Conservation (phyloP, 2,113 vertebrate genomes). For the Zapus hudsonius region DNA sequence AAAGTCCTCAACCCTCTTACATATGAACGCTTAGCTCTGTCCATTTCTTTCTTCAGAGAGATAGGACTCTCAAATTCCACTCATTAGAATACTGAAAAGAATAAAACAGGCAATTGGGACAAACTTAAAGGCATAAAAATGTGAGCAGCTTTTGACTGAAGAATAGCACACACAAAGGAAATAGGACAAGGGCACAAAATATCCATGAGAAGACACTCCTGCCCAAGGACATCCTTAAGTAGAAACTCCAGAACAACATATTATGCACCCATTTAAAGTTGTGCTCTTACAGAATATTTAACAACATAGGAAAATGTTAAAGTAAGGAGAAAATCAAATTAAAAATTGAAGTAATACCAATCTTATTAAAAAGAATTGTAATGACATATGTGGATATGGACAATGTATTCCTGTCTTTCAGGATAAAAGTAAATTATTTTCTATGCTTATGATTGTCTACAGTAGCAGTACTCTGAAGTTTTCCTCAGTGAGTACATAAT, state of each 20-base stretch:
- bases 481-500: not conserved
- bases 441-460: not conserved
- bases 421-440: constrained; percentile 16
- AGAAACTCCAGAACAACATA: not conserved
- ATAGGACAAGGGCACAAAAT: not conserved
- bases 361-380: not conserved
- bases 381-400: not conserved
- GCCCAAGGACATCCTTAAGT: not conserved
- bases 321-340: not conserved
- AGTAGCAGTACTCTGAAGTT: not conserved
- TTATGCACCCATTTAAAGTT: not conserved
- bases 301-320: not conserved
- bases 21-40: not conserved
- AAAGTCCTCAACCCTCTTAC: not conserved
- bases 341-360: not conserved
- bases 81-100: not conserved
- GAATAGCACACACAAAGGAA: not conserved
- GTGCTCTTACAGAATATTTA: not conserved
- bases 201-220: not conserved
- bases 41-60: not conserved
- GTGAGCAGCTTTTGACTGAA: not conserved
- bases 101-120: not conserved
- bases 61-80: not conserved
- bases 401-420: not conserved
- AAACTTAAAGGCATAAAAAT: not conserved